A percentile compares a stretch with the other conserved stretches of the same genome.
These are phyloP conservation scores for Columbina picui DNA, from an alignment of 2,113 vertebrate species.

Conservation along the genomic window DNA sequence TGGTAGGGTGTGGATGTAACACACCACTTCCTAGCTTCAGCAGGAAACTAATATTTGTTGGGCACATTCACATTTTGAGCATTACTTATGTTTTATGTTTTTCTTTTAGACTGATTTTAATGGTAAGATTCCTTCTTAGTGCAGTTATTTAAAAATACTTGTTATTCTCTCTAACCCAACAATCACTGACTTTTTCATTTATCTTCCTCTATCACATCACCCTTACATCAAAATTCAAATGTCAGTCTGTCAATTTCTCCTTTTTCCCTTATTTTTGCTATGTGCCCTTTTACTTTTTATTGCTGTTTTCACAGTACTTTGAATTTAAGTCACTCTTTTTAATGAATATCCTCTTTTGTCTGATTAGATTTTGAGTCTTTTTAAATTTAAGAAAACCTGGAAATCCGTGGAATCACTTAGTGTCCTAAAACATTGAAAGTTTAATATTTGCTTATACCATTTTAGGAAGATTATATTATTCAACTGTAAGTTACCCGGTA, in stretches of 20 bases:
- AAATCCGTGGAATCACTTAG: not conserved
- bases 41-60: not conserved
- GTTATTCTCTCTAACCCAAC: not conserved
- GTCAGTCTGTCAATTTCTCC: not conserved
- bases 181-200: not conserved
- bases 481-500: not conserved
- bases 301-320: not conserved
- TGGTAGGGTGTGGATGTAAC: not conserved
- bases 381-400: not conserved
- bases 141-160: not conserved
- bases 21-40: not conserved
- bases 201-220: not conserved
- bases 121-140: not conserved
- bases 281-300: not conserved
- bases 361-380: not conserved
- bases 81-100: not conserved
- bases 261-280: not conserved
- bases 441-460: not conserved
- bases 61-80: accelerated
- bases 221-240: not conserved
- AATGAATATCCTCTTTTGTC: not conserved
- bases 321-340: not conserved
- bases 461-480: not conserved
- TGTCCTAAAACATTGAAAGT: not conserved
- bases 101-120: not conserved